phyloP scores from a whole-genome alignment of 2,113 vertebrate genomes.

The Sterna hirundo region DNA sequence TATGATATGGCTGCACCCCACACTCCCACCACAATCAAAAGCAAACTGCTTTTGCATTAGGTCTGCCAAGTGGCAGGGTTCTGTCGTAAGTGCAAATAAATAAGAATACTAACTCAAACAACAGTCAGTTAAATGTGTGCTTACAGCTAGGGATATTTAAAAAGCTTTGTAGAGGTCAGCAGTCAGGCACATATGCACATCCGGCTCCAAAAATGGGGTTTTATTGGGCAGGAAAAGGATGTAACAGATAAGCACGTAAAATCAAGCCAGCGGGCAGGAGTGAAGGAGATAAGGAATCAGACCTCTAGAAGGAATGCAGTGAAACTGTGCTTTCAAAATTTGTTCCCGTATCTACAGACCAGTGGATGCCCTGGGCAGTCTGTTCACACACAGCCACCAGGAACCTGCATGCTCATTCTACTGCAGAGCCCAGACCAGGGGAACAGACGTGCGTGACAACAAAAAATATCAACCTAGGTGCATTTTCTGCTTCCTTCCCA shows the following conservation, averaged over 20 bases:
- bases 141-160: not conserved
- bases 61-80: not conserved
- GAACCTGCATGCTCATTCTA: not conserved
- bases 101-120: not conserved
- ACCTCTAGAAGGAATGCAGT: not conserved
- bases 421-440: not conserved
- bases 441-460: not conserved
- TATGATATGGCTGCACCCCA: not conserved
- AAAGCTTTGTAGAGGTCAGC: constrained; percentile 27
- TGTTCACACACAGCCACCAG: not conserved
- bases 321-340: not conserved
- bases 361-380: not conserved
- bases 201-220: constrained; percentile 34
- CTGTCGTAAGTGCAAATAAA: not conserved
- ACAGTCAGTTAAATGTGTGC: not conserved
- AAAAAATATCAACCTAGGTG: not conserved
- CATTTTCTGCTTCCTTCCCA: not conserved
- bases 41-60: not conserved
- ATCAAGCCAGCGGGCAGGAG: not conserved
- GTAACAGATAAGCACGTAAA: constrained; percentile 44
- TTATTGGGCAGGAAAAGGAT: constrained; percentile 59
- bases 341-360: not conserved
- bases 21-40: not conserved
- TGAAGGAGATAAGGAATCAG: constrained; percentile 45
- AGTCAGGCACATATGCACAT: constrained; percentile 3